Evolutionary conservation across 2,113 vertebrate genomes (phyloP), one percentile per base, ranked within the genome.

Genomic region (Ranitomeya imitator): DNA sequence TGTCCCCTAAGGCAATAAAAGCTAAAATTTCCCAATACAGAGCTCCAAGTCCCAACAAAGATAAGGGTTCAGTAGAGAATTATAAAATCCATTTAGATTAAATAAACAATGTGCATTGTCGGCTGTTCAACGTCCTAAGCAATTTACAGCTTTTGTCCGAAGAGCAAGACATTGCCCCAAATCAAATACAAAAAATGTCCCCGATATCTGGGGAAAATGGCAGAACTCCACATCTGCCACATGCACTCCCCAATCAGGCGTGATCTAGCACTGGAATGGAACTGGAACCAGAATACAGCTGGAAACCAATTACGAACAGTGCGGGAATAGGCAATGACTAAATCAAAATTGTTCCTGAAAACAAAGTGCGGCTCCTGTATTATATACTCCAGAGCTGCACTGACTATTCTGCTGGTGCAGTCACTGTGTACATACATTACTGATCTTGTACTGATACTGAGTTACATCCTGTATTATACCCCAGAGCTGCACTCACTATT

Each of bases 251-350:
- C 80, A 83, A 63, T 16, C 80, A 83, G 80, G 31, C 7, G 7
- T 83, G 26, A 65, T 83, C 59, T 83, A 83, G 80, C 80, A 83
- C 80, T 6, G 80, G 80, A 83, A 83, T 83, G 80, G 80, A 83
- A 83, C 80, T 45, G 26, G 15, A 60, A 63, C 80, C 80, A 83
- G 80, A 83, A 51, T 18, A 11, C 19, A 65, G 37, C 80, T 83
- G 80, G 80, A 83, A 83, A 45, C 80, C 59, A 83, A 61, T 83
- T 83, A 83, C 80, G 80, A 65, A 65, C 80, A 83, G 80, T 83
- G 80, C 80, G 37, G 73, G 12, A 45, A 31, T 1, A 21, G 12
- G 16, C 23, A 31, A 71, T 4, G 4, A 74, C 10, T 0, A 4
- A 73, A 45, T 2, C 31, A 4, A 19, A 19, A 19, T 23, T 3